Base-by-base conservation (phyloP, 2,797 vertebrate genomes). In the Chloroceryle inda region DNA sequence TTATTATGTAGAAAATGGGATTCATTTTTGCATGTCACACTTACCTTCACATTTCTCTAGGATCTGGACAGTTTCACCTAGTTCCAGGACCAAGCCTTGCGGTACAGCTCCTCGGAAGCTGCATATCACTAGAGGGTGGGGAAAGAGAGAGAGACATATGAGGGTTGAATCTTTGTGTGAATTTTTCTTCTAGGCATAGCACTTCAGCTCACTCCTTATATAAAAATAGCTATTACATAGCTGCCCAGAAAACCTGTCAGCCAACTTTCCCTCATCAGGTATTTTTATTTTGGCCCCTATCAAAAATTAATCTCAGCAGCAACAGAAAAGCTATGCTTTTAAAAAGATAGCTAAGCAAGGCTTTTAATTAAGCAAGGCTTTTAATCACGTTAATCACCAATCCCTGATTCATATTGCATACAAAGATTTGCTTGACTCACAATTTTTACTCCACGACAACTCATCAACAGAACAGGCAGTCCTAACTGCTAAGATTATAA, bases 1-100 rank as follows among this genome's bases (percentile, higher is more conserved):
- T 47, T 82, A 27, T 58, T 16, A n/a, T 9, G 50, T 2, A 89
- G 17, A 64, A 95, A 96, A 81, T 15, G 27, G 69, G 31, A 74
- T 58, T 66, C 45, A 62, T 55, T 53, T 81, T 40, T 31, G 45
- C 63, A 19, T 59, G 77, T 73, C 21, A 61, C 62, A 88, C 98
- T 98, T 98, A 99, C 99, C 99, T 98, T 99, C 99, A 98, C 98
- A 99, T 98, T 99, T 99, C 97, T 99, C 99, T 98, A 99, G 97
- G 96, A 99, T 99, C 98, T 99, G 99, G 58, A 99, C 99, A 6
- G 99, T 99, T 97, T 99, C 99, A 97, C 99, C 99, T 56, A 99
- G 98, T 98, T 99, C 99, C 98, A 99, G 98, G 91, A 99, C 98
- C 97, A 99, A 98, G 61, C 99, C 99, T 97, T 99, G 99, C 87